Conservation (phyloP, 53 echinoderm and acorn worm genomes). For the Actinopyga echinites region DNA sequence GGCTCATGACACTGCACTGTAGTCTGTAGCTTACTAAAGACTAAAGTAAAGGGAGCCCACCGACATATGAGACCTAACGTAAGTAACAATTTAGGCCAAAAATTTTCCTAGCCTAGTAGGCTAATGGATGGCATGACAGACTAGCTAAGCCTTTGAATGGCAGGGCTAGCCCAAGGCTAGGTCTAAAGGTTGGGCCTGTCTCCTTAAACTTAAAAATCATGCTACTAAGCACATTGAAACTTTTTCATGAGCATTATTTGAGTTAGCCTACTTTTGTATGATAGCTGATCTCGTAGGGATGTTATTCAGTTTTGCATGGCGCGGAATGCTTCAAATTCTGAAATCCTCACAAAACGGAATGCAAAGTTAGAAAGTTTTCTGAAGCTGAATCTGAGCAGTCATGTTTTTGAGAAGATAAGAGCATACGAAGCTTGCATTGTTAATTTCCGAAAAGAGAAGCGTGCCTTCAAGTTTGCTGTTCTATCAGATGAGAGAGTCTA, state of each 20-base stretch:
- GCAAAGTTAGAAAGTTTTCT: constrained; percentile 86
- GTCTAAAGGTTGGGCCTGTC: no score
- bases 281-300: not conserved
- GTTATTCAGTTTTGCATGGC: constrained; percentile 63
- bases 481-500: constrained; percentile 75
- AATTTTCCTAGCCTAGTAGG: no score
- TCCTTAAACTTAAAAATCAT: no score
- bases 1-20: no score
- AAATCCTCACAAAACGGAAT: constrained; percentile 71
- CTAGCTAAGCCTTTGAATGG: no score
- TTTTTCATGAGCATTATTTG: not conserved
- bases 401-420: constrained; percentile 76
- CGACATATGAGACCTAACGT: no score
- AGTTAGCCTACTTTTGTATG: not conserved
- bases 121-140: no score
- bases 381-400: constrained; percentile 71
- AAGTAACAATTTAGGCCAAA: no score
- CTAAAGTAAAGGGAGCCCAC: no score
- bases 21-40: no score
- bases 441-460: constrained; percentile 78
- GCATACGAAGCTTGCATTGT: constrained; percentile 90
- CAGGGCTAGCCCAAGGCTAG: no score
- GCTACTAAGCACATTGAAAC: no score
- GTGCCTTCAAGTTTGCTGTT: constrained; percentile 78
- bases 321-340: constrained; percentile 72